Conservation (phyloP, 1,140 invertebrate genomes). For the Drosophila ercepeae region DNA sequence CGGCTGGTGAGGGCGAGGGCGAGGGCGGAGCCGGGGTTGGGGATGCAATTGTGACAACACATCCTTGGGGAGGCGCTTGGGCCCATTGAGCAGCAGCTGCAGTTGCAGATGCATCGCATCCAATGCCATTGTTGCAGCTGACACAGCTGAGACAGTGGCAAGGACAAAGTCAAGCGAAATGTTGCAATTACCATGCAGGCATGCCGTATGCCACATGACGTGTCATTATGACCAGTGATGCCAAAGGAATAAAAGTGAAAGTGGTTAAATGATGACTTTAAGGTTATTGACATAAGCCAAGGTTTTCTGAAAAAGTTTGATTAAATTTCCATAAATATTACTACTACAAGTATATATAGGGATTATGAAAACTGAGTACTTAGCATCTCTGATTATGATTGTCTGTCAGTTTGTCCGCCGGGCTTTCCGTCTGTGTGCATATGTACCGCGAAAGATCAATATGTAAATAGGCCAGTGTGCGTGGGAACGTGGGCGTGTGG, state of each 20-base stretch:
- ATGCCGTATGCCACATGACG: slow-evolving; percentile 47
- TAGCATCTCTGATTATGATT: slow-evolving; percentile 22
- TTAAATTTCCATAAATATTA: no score
- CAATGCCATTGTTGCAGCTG: slow-evolving; percentile 54
- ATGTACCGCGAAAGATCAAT: slow-evolving; percentile 37
- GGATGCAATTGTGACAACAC: slow-evolving; percentile 35
- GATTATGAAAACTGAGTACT: neutral
- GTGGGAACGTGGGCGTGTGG: slow-evolving; percentile 14
- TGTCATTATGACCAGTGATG: slow-evolving; percentile 33
- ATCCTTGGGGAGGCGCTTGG: slow-evolving; percentile 55
- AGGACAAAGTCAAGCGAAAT: slow-evolving; percentile 58
- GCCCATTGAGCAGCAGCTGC: slow-evolving; percentile 46
- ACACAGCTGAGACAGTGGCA: slow-evolving; percentile 57
- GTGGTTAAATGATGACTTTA: neutral
- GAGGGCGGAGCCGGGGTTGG: neutral
- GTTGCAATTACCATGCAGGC: slow-evolving; percentile 76
- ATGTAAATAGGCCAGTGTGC: slow-evolving; percentile 38
- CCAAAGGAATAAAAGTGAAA: neutral
- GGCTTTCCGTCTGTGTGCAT: slow-evolving; percentile 1
- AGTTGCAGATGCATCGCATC: slow-evolving; percentile 25
- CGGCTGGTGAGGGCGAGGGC: slow-evolving; percentile 5
- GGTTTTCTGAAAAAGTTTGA: no score
- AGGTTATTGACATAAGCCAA: no score
- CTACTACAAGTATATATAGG: no score
- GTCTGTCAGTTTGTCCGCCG: neutral